phyloP scores from a whole-genome alignment of 2,797 vertebrate species.

The Corythornis leucogaster region DNA sequence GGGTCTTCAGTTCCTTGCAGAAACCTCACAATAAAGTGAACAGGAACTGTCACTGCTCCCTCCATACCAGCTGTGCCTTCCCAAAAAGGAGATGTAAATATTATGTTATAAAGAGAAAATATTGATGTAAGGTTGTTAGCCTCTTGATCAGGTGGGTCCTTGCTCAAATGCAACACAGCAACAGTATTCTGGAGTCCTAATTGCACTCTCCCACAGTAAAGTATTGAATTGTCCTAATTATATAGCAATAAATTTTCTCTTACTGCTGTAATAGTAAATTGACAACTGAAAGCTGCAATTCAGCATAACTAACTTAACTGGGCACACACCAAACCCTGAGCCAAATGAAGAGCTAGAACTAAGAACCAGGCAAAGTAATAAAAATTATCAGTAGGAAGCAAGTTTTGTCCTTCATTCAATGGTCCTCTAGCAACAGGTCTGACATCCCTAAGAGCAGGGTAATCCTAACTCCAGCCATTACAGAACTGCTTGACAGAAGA shows the following conservation, averaged over 20 bases:
- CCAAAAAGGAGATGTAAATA: neutral
- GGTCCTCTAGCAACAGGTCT: neutral
- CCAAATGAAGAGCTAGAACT: neutral
- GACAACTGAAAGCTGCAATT: neutral
- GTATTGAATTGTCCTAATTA: neutral
- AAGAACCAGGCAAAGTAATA: neutral
- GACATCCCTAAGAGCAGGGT: neutral
- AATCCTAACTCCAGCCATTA: neutral
- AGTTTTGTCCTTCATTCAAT: neutral
- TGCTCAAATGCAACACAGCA: fast-evolving
- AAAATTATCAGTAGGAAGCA: fast-evolving
- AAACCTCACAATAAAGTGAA: neutral
- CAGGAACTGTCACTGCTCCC: neutral
- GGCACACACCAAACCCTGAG: neutral
- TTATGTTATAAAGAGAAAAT: neutral
- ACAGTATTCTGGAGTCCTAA: neutral
- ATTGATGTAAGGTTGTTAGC: neutral
- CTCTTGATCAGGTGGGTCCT: neutral
- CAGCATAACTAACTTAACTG: neutral
- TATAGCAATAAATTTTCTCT: neutral
- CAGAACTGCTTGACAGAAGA: neutral
- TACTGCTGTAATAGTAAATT: neutral
- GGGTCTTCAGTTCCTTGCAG: neutral
- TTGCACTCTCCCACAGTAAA: neutral
- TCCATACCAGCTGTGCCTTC: neutral